Base-by-base conservation (phyloP, 1,140 invertebrate genomes). In the Drosophila nigromelanica region DNA sequence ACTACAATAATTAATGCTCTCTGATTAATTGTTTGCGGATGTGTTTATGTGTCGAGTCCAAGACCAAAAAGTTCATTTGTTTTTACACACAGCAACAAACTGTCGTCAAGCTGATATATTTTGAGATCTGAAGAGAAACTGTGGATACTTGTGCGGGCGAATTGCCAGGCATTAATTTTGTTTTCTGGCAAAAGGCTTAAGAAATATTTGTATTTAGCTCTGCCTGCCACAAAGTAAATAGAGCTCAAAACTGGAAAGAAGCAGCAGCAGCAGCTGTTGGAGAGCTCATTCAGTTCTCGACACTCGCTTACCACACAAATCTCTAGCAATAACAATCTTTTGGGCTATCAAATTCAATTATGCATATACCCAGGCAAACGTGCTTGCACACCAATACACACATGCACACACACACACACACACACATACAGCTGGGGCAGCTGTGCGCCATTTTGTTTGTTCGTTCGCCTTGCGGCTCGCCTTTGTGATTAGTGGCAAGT, bases 301-400 rank as follows among this genome's bases (percentile, higher is more conserved):
- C 66, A 54, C 33, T 35, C 59, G 56, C 69, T 81, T 60, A 48
- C 61, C 71, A 79, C 54, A 73, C 74, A 86, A 78, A 78, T 78
- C 68, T 73, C 50, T 61, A 73, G 75, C 48, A 86, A 86, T 78
- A 86, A 87, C 75, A 86, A 75, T 78, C 75, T 73, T 71, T 70
- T 51, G 68, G 78, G 52, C 70, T 87, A 76, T 87, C 77, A 86
- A 82, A 87, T 87, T 86, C 78, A 86, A 86, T 86, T 86, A 86
- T 87, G 82, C 72, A 89, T 69, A 76, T 63, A 66, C 50, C 48
- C 48, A 64, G 42, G 71, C 71, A 55, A 62, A 68, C 74, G 63
- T 75, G 62, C 73, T 48, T 30, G 21, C 59, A 60, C 52, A 18
- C 58, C 47, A 15, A 58, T 37, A 45, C 33, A 52, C 5, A 21